Evolutionary conservation across 2,888 invertebrate genomes (phyloP), one percentile per base, ranked within the genome.

Genomic region (Plagiodera versicolora): DNA sequence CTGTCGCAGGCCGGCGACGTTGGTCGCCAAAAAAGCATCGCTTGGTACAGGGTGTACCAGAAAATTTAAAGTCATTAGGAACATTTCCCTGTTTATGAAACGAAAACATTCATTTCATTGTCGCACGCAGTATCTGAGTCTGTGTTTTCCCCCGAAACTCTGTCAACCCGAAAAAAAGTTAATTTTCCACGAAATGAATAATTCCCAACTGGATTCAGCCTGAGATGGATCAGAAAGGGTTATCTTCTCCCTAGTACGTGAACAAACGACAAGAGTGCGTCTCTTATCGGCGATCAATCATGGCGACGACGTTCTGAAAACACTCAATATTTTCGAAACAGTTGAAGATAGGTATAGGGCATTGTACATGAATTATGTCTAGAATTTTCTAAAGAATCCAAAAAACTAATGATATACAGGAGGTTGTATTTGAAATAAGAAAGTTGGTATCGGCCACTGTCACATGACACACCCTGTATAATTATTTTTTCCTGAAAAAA

Each of bases 1-100:
- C 80, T 80, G 81, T 81, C 80, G 80, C 79, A 78, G 74, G 79
- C 79, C 76, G 80, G 77, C 79, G 80, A 77, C 79, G 80, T 79
- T 53, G 63, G 63, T 39, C 64, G 67, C 70, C 75, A 72, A 72
- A n/a, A n/a, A n/a, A 70, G 67, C 51, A 64, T 69, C 68, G 20
- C 46, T 50, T 24, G 14, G 28, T 56, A 61, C 54, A 57, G 59
- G 48, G 58, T 52, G 63, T 24, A 14, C 32, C 16, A 24, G 24
- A 11, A 17, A 45, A 8, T 9, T 11, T 5, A 19, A 16, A 52
- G 17, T 18, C n/a, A 2, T 3, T 5, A 24, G 4, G 24, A 24
- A 24, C 24, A 6, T n/a, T n/a, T n/a, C n/a, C n/a, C n/a, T n/a
- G n/a, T n/a, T n/a, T n/a, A n/a, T n/a, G n/a, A n/a, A n/a, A n/a